Base-by-base conservation (phyloP, 2,888 invertebrate species). In the Heliconius aoede region DNA sequence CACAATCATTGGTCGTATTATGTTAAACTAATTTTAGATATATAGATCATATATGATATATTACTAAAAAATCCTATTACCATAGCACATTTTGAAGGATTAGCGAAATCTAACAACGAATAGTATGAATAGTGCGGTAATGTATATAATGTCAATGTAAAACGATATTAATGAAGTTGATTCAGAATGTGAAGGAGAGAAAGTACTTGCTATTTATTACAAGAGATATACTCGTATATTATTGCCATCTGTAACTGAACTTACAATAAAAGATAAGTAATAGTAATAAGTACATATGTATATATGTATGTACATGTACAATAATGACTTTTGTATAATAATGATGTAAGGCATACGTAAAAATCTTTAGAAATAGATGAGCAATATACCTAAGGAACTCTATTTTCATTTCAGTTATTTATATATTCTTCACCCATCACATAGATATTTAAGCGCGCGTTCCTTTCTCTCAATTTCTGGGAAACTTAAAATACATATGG, bases 131-230 rank as follows among this genome's bases (percentile, higher is more conserved):
- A 32, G 32, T 40, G 24, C 36, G 36, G 13, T 73, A 76, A 78
- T 67, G 26, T 60, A 71, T 71, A 40, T 40, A 24, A 76, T 74
- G 76, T 78, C 74, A 74, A 69, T 71, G 62, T 62, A 65, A 78
- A 51, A 73, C 71, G 78, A 78, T 79, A 65, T 76, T 80, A 81
- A 83, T 80, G 81, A 82, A 78, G 76, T 79, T 72, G 78, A 82
- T 83, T 83, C 82, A 81, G 58, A 62, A n/a, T 58, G 28, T 76
- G 80, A 79, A 73, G 74, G 73, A 80, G 79, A 81, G 83, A 83
- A 82, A 83, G 82, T 78, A 73, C n/a, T 62, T 30, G 78, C 76
- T 73, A 81, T 83, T 83, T 80, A 79, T 81, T 79, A 80, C 72
- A 78, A n/a, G 69, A 55, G 55, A 30, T 51, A 55, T 75, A n/a